Evolutionary conservation across 35 echinoderm and acorn worm species (phyloP).

Genomic region (Acanthaster planci): DNA sequence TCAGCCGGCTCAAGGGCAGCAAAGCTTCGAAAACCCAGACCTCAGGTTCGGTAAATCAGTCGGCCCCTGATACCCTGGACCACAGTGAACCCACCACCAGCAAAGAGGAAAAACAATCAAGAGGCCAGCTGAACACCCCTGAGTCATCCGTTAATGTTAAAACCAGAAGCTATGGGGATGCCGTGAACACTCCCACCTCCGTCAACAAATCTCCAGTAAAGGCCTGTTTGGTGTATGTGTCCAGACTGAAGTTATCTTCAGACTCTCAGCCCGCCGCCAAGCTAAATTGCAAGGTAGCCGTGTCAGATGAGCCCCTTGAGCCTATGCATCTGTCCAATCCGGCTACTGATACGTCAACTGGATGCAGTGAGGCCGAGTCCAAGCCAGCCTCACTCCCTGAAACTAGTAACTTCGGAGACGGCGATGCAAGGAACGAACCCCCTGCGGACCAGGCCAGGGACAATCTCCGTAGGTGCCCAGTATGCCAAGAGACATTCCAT

Average conservation of each 20-base stretch:
- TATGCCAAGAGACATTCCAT: background rate
- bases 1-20: background rate
- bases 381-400: too few relatives aligned
- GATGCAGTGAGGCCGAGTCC: too few relatives aligned
- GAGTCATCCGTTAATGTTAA: background rate
- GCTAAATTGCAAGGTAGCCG: background rate
- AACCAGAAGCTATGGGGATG: background rate
- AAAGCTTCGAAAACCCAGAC: background rate
- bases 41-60: background rate
- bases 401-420: too few relatives aligned
- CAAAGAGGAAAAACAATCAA: too few relatives aligned
- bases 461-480: background rate
- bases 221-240: slow-evolving; percentile 3
- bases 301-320: background rate
- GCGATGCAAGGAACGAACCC: background rate
- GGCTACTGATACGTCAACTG: too few relatives aligned
- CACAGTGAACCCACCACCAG: too few relatives aligned
- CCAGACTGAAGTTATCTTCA: background rate
- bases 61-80: too few relatives aligned
- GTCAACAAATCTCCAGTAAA: background rate
- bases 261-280: background rate
- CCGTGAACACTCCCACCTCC: background rate
- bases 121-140: too few relatives aligned
- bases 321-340: too few relatives aligned
- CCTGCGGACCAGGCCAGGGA: background rate